These are phyloP conservation scores for Trichoplax adhaerens DNA, from an alignment of 37 sponge, comb jelly and placozoan species.

Conservation along the genomic window DNA sequence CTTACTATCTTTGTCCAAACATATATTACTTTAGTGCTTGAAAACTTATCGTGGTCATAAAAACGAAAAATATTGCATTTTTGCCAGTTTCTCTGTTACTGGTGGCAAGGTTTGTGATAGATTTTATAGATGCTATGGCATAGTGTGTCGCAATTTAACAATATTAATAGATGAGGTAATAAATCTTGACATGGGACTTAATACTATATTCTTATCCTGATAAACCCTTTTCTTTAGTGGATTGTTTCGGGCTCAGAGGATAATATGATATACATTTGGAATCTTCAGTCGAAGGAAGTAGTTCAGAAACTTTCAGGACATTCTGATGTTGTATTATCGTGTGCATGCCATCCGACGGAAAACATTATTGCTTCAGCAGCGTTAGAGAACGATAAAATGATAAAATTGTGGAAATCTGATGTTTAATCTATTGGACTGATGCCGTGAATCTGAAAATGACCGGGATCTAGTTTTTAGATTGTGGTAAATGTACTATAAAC, in stretches of 20 bases:
- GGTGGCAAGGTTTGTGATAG: slow-evolving; percentile 62
- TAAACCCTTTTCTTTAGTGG: slow-evolving; percentile 36
- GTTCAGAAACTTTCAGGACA: slow-evolving; percentile 90
- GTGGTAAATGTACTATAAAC: no score
- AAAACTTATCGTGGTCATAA: slow-evolving; percentile 92
- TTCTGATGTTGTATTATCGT: slow-evolving; percentile 85
- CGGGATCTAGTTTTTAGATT: no score
- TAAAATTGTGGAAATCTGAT: slow-evolving; percentile 91
- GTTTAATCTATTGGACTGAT: neutral
- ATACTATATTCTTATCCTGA: no score
- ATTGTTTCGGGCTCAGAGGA: slow-evolving; percentile 94
- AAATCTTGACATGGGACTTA: no score
- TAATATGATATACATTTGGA: slow-evolving; percentile 93
- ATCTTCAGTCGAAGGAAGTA: slow-evolving; percentile 88
- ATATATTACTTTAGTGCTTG: slow-evolving; percentile 26
- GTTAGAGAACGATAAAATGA: slow-evolving; percentile 79
- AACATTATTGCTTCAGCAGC: slow-evolving; percentile 91
- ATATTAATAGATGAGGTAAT: neutral
- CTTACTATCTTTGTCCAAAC: no score
- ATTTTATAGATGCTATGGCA: neutral
- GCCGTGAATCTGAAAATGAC: no score
- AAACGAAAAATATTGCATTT: slow-evolving; percentile 90
- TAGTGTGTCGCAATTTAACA: neutral
- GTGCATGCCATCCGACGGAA: slow-evolving; percentile 88
- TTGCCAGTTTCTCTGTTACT: slow-evolving; percentile 98